Evolutionary conservation across 2,113 vertebrate genomes (phyloP), one percentile per base, ranked within the genome.

Genomic region (Dasyprocta punctata): DNA sequence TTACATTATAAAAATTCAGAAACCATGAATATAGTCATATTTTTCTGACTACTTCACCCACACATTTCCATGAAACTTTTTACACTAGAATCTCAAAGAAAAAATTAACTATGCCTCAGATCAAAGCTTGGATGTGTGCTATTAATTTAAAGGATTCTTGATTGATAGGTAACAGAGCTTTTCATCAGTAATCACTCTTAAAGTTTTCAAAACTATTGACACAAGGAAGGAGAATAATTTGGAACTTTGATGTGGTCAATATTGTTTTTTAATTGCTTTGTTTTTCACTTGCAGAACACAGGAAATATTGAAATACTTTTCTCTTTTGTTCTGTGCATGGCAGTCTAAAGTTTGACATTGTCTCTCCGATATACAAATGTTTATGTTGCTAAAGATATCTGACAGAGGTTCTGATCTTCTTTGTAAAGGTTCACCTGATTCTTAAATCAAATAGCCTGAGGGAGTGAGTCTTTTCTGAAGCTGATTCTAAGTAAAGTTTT

Each of bases 201-300:
- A 97, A 22, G 12, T 33, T 85, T 88, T 85, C 63, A 95, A 16
- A 86, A 71, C 89, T 95, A 80, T 80, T 96, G 78, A 54, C 60
- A 95, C 52, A 63, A 86, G 77, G 86, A 97, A 95, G 12, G 20
- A 36, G 54, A 65, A 12, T 71, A 95, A 94, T 96, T 97, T 90
- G 83, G 47, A 73, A 78, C 33, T 92, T 54, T 89, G 83, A 88
- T 69, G 65, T 73, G 9, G 10, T 69, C 96, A 92, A 63, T 88
- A 77, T 82, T 95, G 22, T 71, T 97, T 85, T 81, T 84, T 49
- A 96, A 97, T 84, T 93, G 47, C 78, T 77, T 44, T 93, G 33
- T 30, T 96, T 44, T 97, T 92, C 56, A n/a, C 71, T 78, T 78
- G 22, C 1, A 77, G 78, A 95, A 89, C 44, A 83, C 2, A 54